Evolutionary conservation across 2,888 invertebrate species (phyloP), one percentile per base, ranked within the genome.

Genomic region (Aphodius sticticus): DNA sequence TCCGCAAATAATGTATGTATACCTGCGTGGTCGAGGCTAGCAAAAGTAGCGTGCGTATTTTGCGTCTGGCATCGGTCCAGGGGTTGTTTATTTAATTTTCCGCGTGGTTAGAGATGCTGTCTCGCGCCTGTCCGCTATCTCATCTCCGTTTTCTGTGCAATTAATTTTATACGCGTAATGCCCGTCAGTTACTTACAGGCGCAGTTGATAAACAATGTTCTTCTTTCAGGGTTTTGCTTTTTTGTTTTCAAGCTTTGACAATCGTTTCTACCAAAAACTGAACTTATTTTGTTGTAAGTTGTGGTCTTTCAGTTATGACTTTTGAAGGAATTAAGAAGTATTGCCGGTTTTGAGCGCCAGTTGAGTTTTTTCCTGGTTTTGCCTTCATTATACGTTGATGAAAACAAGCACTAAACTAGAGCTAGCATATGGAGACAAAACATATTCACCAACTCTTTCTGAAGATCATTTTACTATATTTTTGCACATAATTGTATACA

Each of bases 1-100:
- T 53, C 53, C 7, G 9, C 12, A 12, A 53, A 53, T 53, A 53
- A 53, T 53, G 53, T 53, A 53, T 5, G 12, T 2, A 53, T 53
- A 12, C 12, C 53, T 53, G 12, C 53, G 9, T 53, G 53, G 53
- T 9, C 53, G 7, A 1, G 53, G 53, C 53, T 53, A 26, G 26
- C 2, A 53, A 53, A 9, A 53, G 53, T 36, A 70, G 70, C 70
- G 70, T 53, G 70, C 70, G 74, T 36, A 35, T 74, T 36, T 36
- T 74, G 37, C 35, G 35, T 74, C 6, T 74, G 74, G 74, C 74
- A n/a, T 35, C n/a, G 12, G 36, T 74, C 74, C 74, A 74, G 37
- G n/a, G 74, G 9, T 74, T 74, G 74, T 74, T 74, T 74, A 74
- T 74, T 74, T 74, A 74, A 74, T 74, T 74, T 74, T 74, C 74